These are phyloP conservation scores for Ranitomeya imitator DNA, from an alignment of 2,113 vertebrate species.

Conservation along the genomic window DNA sequence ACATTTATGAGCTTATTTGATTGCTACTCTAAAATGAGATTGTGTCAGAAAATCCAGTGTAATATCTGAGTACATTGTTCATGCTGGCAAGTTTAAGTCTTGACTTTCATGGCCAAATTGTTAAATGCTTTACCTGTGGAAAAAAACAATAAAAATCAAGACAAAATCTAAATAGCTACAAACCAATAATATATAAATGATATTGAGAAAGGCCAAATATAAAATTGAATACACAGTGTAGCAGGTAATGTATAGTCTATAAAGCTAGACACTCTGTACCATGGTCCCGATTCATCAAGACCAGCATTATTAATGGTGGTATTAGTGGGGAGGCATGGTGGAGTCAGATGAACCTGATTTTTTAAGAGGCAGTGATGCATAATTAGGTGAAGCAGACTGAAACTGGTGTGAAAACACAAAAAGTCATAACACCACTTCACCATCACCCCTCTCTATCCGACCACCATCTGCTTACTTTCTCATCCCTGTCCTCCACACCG, in stretches of 20 bases:
- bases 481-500: no score
- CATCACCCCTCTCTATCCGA: no score
- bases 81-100: not conserved
- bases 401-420: no score
- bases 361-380: no score
- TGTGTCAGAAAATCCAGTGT: conserved; percentile 44
- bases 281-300: no score
- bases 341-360: no score
- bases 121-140: not conserved
- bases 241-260: not conserved
- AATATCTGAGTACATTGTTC: conserved; percentile 21
- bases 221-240: not conserved
- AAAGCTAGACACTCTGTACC: no score
- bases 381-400: no score
- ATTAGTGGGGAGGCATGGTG: no score
- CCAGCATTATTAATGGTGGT: no score
- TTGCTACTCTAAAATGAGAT: conserved; percentile 46
- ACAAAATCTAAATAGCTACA: not conserved
- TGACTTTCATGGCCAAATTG: not conserved
- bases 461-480: no score
- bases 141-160: not conserved
- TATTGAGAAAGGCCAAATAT: not conserved
- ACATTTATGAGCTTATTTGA: conserved; percentile 50
- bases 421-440: no score
- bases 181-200: not conserved